Evolutionary conservation across 2,888 invertebrate species (phyloP).

Genomic region (Halocaridina rubra): DNA sequence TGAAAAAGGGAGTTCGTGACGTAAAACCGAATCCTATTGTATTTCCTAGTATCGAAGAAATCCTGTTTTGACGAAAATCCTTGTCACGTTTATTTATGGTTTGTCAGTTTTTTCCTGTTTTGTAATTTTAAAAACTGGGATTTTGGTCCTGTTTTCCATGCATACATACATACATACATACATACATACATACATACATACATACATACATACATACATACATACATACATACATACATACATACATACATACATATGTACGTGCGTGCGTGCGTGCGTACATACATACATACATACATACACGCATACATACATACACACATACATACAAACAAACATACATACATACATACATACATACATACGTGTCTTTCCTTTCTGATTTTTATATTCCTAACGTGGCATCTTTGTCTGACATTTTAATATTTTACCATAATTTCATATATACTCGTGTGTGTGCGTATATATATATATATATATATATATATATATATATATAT

Average conservation of each 20-base stretch:
- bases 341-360: conserved; percentile 17
- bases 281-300: not conserved
- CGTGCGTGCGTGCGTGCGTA: not conserved
- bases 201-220: not conserved
- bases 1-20: too few relatives aligned
- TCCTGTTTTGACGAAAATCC: too few relatives aligned
- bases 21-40: too few relatives aligned
- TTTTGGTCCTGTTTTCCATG: too few relatives aligned
- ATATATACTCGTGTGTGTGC: not conserved
- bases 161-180: not conserved
- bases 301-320: not conserved
- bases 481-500: conserved; percentile 35
- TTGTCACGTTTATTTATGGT: too few relatives aligned
- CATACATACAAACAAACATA: not conserved
- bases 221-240: not conserved
- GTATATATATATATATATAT: not conserved
- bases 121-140: too few relatives aligned
- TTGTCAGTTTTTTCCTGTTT: too few relatives aligned
- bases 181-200: not conserved
- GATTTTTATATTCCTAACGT: too few relatives aligned
- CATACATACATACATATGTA: not conserved
- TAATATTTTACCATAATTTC: too few relatives aligned
- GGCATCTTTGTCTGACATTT: too few relatives aligned
- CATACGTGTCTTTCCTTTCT: not conserved
- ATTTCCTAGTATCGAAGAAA: too few relatives aligned